Conservation (phyloP, 2,113 vertebrate genomes). For the Syrmaticus mikado region DNA sequence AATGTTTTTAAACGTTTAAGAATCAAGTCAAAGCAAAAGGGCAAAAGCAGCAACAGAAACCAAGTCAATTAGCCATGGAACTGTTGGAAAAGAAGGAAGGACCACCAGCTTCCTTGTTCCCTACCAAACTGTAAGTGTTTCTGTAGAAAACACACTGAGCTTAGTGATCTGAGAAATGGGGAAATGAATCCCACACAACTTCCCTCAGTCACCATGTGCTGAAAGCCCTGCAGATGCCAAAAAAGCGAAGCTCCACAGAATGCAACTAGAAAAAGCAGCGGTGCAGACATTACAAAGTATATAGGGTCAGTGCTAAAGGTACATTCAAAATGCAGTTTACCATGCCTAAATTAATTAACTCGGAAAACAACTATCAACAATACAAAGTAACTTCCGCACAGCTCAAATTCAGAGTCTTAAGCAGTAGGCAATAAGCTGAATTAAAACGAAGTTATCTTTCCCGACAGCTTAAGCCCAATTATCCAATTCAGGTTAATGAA, state of each 20-base stretch:
- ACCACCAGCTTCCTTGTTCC: neutral
- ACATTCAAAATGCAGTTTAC: neutral
- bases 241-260: neutral
- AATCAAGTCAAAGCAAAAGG: neutral
- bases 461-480: slow-evolving; percentile 20
- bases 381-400: neutral
- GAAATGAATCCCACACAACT: slow-evolving; percentile 58
- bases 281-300: neutral
- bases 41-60: neutral
- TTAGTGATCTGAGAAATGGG: slow-evolving; percentile 41
- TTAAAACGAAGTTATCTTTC: neutral
- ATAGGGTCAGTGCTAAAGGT: neutral
- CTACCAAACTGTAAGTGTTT: neutral
- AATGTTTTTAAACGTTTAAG: neutral
- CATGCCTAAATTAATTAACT: neutral
- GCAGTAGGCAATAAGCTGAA: neutral
- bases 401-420: neutral
- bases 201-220: slow-evolving; percentile 39
- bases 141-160: slow-evolving; percentile 22
- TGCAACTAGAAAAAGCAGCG: slow-evolving; percentile 1
- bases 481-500: slow-evolving; percentile 25
- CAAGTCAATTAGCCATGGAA: neutral
- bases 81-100: neutral
- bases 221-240: slow-evolving; percentile 20
- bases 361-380: neutral